phyloP scores from a whole-genome alignment of 1,140 invertebrate species.

The Lerema accius region DNA sequence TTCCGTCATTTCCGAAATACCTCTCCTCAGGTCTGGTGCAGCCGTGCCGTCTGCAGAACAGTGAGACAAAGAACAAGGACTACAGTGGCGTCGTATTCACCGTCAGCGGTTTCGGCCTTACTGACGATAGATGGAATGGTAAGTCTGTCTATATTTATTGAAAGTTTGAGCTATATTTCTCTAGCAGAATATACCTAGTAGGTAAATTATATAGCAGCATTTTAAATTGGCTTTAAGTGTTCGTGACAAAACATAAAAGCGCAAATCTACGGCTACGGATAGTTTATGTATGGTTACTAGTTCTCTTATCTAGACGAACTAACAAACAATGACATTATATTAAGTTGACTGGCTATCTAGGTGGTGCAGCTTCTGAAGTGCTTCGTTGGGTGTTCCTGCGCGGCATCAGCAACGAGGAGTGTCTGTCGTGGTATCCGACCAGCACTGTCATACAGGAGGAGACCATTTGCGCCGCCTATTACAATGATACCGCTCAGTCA shows the following conservation, averaged over 20 bases:
- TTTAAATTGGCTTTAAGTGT: too few species aligned
- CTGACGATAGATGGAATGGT: slow-evolving; percentile 45
- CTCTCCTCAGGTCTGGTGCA: slow-evolving; percentile 50
- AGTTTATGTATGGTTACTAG: not conserved
- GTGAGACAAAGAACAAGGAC: slow-evolving; percentile 40
- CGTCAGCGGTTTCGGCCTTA: slow-evolving; percentile 55
- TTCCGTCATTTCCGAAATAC: too few species aligned
- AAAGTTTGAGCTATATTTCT: too few species aligned
- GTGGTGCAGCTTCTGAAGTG: slow-evolving; percentile 44
- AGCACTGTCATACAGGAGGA: slow-evolving; percentile 42
- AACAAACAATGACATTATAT: too few species aligned
- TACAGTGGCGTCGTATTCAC: slow-evolving; percentile 44
- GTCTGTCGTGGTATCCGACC: slow-evolving; percentile 41
- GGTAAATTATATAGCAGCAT: too few species aligned
- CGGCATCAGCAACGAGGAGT: slow-evolving; percentile 52
- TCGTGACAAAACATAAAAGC: too few species aligned
- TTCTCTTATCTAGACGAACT: too few species aligned
- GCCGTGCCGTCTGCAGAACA: slow-evolving; percentile 54
- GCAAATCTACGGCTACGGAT: too few species aligned
- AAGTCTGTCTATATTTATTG: slow-evolving; percentile 3
- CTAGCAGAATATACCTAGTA: too few species aligned
- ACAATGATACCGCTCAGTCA: slow-evolving; percentile 55
- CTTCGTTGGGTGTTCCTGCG: slow-evolving; percentile 52
- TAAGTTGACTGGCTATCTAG: too few species aligned
- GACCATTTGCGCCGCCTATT: slow-evolving; percentile 56